Conservation (phyloP, 1,140 invertebrate species). For the Olivierus martensii region DNA sequence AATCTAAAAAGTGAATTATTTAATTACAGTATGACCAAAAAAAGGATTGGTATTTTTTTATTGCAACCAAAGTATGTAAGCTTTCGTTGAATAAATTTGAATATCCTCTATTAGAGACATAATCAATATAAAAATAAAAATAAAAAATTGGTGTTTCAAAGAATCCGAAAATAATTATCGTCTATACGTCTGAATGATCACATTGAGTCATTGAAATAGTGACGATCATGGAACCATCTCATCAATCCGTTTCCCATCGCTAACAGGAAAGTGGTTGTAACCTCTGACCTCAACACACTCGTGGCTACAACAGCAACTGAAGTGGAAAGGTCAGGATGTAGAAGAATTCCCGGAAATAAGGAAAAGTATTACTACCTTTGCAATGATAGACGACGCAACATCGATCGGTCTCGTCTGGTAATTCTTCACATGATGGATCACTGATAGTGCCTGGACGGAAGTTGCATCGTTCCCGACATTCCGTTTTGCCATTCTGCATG, state of each 20-base stretch:
- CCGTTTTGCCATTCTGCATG: not conserved
- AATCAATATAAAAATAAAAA: not conserved
- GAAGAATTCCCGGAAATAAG: not conserved
- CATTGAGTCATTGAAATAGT: not conserved
- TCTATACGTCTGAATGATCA: no score
- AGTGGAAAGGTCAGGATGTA: not conserved
- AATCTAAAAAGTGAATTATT: not conserved
- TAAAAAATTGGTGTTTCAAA: not conserved
- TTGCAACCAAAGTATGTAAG: no score
- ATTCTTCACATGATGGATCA: slow-evolving; percentile 56
- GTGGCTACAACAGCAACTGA: not conserved
- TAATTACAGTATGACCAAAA: no score
- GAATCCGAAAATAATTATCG: not conserved
- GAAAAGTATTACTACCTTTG: slow-evolving; percentile 1
- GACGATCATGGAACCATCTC: not conserved
- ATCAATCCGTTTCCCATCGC: not conserved
- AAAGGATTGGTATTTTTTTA: no score
- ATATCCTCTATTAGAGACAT: not conserved
- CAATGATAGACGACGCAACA: slow-evolving; percentile 58
- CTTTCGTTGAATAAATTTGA: no score
- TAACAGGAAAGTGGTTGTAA: not conserved
- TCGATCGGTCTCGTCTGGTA: slow-evolving; percentile 47
- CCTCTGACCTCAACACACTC: not conserved
- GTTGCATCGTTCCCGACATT: slow-evolving; percentile 4
- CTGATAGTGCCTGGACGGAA: not conserved